Evolutionary conservation across 2,797 vertebrate species (phyloP).

Genomic region (Ptychadena robeensis): DNA sequence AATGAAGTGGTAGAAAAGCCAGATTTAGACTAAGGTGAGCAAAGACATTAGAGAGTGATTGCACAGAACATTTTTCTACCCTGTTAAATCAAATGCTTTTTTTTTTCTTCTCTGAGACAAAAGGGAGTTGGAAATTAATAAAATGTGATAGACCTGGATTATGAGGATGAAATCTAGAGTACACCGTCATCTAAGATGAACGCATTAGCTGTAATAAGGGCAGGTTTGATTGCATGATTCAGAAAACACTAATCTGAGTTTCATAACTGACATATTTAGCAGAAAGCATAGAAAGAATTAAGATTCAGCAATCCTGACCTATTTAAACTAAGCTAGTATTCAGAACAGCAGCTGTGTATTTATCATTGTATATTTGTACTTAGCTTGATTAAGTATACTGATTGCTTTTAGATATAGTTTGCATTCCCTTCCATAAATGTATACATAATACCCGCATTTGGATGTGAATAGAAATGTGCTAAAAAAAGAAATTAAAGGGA

Average conservation of each 20-base stretch:
- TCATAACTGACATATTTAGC: slow-evolving; percentile 63
- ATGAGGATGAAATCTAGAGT: slow-evolving; percentile 42
- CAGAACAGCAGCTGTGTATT: slow-evolving; percentile 62
- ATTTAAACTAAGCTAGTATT: slow-evolving; percentile 61
- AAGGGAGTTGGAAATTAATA: slow-evolving; percentile 43
- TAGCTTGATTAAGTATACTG: slow-evolving; percentile 58
- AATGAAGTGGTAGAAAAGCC: slow-evolving; percentile 20
- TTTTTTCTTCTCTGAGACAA: slow-evolving; percentile 31
- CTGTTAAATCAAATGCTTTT: slow-evolving; percentile 38
- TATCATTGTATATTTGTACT: slow-evolving; percentile 60
- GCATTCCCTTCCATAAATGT: slow-evolving; percentile 58
- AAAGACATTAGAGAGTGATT: slow-evolving; percentile 30
- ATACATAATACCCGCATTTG: slow-evolving; percentile 47
- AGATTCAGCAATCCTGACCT: slow-evolving; percentile 60
- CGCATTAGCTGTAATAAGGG: slow-evolving; percentile 58
- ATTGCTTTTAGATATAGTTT: slow-evolving; percentile 58
- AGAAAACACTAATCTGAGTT: slow-evolving; percentile 61
- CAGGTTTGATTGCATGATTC: slow-evolving; percentile 60
- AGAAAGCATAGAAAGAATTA: slow-evolving; percentile 60
- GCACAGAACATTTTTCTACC: slow-evolving; percentile 27
- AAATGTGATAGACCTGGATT: slow-evolving; percentile 53
- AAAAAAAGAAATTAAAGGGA: slow-evolving; percentile 39
- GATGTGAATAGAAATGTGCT: slow-evolving; percentile 23
- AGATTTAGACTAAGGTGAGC: slow-evolving; percentile 47
- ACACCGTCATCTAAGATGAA: slow-evolving; percentile 54